Percentiles rank a stretch among this genome's conserved stretches.
Conservation (phyloP, 2,797 vertebrate species). For the Petrocephalus schoutedeni region DNA sequence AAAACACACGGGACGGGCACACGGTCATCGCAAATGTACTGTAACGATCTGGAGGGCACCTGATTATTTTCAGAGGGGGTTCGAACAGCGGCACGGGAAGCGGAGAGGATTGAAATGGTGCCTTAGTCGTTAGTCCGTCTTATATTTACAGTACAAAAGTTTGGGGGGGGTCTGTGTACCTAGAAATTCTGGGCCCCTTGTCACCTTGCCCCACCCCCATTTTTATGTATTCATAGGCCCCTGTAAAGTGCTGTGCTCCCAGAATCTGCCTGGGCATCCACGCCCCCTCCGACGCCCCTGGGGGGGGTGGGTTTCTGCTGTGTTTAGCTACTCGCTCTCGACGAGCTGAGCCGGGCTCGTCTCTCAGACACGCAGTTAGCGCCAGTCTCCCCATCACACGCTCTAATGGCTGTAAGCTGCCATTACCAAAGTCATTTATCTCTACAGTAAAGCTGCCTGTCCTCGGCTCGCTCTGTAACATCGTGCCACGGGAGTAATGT, state of each 20-base stretch:
- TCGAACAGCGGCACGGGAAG: neutral
- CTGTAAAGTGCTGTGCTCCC: neutral
- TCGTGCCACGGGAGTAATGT: neutral
- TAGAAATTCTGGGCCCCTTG: neutral
- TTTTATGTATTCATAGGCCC: neutral
- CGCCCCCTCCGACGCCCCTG: neutral
- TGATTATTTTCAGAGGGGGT: neutral
- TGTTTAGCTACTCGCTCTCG: neutral
- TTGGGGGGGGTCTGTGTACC: neutral
- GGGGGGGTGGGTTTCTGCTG: neutral
- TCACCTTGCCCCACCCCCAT: neutral
- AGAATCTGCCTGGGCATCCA: neutral
- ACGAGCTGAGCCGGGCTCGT: neutral
- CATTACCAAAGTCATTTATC: conserved; percentile 25
- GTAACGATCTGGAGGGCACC: neutral
- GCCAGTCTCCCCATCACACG: neutral
- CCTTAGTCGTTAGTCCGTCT: neutral
- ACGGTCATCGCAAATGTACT: neutral
- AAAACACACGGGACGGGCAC: neutral
- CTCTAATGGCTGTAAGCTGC: conserved; percentile 8
- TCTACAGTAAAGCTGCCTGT: conserved; percentile 31
- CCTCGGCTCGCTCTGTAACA: conserved; percentile 21
- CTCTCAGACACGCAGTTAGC: neutral
- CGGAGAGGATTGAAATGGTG: neutral
- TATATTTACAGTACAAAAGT: neutral